phyloP scores from a whole-genome alignment of 2,113 vertebrate genomes.

The Galemys pyrenaicus region DNA sequence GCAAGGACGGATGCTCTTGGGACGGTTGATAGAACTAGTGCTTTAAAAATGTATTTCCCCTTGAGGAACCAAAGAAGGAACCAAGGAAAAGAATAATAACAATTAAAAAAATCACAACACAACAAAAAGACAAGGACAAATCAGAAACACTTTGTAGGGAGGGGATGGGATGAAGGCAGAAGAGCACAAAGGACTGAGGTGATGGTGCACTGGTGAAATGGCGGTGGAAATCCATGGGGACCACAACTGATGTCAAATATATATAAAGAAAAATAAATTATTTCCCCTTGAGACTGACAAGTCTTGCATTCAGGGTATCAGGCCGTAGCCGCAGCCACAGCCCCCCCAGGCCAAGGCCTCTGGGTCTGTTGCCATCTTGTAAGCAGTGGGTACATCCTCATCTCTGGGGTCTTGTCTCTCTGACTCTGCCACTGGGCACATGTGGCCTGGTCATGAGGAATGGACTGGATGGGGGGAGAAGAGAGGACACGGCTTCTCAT shows the following conservation, averaged over 20 bases:
- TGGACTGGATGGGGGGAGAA: not conserved
- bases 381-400: not conserved
- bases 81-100: too few species aligned
- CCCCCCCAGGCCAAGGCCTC: not conserved
- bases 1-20: not conserved
- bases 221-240: too few species aligned
- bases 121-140: too few species aligned
- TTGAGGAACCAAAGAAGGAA: too few species aligned
- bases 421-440: not conserved
- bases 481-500: not conserved
- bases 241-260: too few species aligned
- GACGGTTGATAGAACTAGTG: not conserved
- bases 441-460: not conserved
- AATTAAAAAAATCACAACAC: too few species aligned
- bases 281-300: not conserved
- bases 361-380: not conserved
- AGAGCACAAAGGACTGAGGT: too few species aligned
- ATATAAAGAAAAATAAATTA: too few species aligned
- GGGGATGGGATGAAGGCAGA: too few species aligned
- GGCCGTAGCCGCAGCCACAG: accelerated
- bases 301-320: not conserved
- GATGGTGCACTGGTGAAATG: too few species aligned
- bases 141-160: too few species aligned
- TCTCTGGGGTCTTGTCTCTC: not conserved
- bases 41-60: not conserved